These are phyloP conservation scores for Trichoplusia ni DNA, from an alignment of 1,140 invertebrate genomes.

Conservation along the genomic window DNA sequence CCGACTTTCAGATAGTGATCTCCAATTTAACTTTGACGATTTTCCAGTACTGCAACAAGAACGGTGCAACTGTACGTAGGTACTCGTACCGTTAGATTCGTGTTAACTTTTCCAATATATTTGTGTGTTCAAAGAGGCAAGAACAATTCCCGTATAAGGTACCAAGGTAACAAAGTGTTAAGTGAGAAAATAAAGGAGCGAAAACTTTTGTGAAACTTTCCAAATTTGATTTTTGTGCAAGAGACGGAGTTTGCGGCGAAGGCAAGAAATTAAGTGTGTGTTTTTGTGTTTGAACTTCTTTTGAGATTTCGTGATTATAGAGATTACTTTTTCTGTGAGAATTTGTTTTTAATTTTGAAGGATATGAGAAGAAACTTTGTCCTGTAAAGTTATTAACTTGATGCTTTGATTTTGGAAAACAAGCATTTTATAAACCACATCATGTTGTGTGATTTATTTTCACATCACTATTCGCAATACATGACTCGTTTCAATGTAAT, in stretches of 20 bases:
- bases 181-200: slow-evolving; percentile 26
- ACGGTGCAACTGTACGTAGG: slow-evolving; percentile 30
- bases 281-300: slow-evolving; percentile 9
- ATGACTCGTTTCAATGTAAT: too few relatives aligned
- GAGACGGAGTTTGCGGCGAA: background rate
- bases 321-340: too few relatives aligned
- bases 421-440: too few relatives aligned
- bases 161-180: slow-evolving; percentile 20
- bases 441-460: too few relatives aligned
- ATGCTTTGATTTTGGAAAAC: too few relatives aligned
- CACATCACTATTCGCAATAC: too few relatives aligned
- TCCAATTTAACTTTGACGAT: slow-evolving; percentile 54
- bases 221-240: slow-evolving; percentile 27
- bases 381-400: too few relatives aligned
- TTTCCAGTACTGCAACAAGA: slow-evolving; percentile 35
- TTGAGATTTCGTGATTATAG: too few relatives aligned
- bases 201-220: slow-evolving; percentile 13
- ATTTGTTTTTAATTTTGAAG: too few relatives aligned
- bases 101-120: slow-evolving; percentile 36
- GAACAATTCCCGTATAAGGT: slow-evolving; percentile 29
- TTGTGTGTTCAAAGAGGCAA: slow-evolving; percentile 10
- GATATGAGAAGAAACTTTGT: too few relatives aligned
- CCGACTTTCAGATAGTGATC: slow-evolving; percentile 37
- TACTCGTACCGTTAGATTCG: background rate
- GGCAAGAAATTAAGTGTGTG: background rate